Conservation (phyloP, 2,888 invertebrate species). For the Synergus laeviventris region DNA sequence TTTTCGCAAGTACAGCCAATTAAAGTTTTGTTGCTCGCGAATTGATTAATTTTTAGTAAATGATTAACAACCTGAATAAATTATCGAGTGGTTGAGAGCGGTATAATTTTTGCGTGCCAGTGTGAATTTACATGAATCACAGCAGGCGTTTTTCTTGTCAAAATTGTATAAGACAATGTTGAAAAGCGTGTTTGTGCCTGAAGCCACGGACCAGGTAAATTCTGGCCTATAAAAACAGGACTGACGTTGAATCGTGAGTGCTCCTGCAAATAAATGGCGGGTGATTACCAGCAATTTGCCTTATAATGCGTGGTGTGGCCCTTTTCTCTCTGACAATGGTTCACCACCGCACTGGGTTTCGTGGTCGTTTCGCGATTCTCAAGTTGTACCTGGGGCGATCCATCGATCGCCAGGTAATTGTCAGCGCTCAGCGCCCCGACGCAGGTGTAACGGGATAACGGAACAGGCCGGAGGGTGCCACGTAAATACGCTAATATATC, state of each 20-base stretch:
- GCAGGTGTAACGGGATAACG: conserved; percentile 69
- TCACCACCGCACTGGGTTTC: conserved; percentile 59
- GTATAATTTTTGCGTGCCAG: conserved; percentile 16
- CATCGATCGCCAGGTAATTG: conserved; percentile 75
- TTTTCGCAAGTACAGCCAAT: too few relatives aligned
- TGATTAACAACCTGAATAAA: background rate
- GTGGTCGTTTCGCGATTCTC: conserved; percentile 60
- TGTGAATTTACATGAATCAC: conserved; percentile 33
- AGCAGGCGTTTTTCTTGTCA: conserved; percentile 33
- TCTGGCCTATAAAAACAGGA: conserved; percentile 32
- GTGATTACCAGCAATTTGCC: conserved; percentile 73
- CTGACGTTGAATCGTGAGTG: conserved; percentile 45
- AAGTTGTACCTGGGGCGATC: conserved; percentile 67
- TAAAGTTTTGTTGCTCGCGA: too few relatives aligned
- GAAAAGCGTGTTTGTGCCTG: conserved; percentile 17
- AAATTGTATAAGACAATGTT: conserved; percentile 39
- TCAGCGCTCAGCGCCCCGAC: conserved; percentile 73
- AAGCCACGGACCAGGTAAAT: conserved; percentile 30
- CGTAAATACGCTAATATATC: conserved; percentile 68
- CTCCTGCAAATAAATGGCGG: conserved; percentile 64
- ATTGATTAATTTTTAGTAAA: background rate
- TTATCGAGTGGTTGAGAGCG: background rate
- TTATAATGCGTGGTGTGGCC: conserved; percentile 58
- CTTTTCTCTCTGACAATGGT: conserved; percentile 56
- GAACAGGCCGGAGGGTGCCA: conserved; percentile 61